These are phyloP conservation scores for Poeciliopsis turrubarensis DNA, from an alignment of 2,113 vertebrate genomes.

Conservation along the genomic window DNA sequence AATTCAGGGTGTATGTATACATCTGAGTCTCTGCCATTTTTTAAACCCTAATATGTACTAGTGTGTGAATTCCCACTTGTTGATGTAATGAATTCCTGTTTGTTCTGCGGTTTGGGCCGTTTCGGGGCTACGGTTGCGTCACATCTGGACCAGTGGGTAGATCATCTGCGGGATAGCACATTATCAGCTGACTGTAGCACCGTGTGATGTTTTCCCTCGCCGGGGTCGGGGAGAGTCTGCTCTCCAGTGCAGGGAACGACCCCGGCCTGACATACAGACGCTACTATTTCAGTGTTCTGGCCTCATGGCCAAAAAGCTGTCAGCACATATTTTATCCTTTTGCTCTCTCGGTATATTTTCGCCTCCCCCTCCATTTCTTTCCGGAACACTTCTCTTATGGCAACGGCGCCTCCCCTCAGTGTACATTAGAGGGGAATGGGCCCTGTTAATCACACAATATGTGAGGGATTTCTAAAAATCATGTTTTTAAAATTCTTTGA, in stretches of 20 bases:
- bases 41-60: background rate
- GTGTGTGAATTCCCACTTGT: background rate
- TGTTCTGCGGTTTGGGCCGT: background rate
- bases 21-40: background rate
- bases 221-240: conserved; percentile 62
- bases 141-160: conserved; percentile 24
- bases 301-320: conserved; percentile 73
- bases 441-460: background rate
- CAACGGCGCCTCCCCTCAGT: conserved; percentile 1
- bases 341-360: conserved; percentile 62
- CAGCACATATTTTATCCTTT: conserved; percentile 74
- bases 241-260: conserved; percentile 59
- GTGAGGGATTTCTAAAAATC: background rate
- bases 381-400: conserved; percentile 35
- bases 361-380: conserved; percentile 22
- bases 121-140: conserved; percentile 10
- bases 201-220: conserved; percentile 57
- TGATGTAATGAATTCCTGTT: background rate
- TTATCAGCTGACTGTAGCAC: conserved; percentile 43
- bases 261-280: conserved; percentile 68
- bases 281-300: conserved; percentile 70
- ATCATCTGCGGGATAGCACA: conserved; percentile 50
- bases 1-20: too few species aligned
- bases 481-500: background rate
- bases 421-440: background rate